phyloP scores from a whole-genome alignment of 2,797 vertebrate species.

The Hozukius guyotensis region DNA sequence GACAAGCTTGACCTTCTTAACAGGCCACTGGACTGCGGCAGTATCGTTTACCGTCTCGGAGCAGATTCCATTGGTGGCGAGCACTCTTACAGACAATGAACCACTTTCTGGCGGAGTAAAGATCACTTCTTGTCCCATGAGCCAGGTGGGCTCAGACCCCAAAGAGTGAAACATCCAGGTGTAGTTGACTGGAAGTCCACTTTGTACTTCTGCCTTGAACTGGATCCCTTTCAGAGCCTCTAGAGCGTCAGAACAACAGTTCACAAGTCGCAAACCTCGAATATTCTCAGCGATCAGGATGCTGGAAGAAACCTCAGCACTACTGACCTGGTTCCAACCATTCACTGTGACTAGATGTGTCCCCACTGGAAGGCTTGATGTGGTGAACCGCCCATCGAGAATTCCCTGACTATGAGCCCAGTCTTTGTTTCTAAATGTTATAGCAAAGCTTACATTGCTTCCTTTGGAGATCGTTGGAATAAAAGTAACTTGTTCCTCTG shows the following conservation, averaged over 20 bases:
- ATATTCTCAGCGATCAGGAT: conserved; percentile 75
- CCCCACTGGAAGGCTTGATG: conserved; percentile 70
- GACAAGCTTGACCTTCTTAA: conserved; percentile 61
- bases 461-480: conserved; percentile 72
- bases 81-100: conserved; percentile 71
- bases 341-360: conserved; percentile 65
- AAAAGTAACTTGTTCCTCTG: conserved; percentile 64
- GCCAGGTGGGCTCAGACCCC: conserved; percentile 32
- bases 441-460: conserved; percentile 72
- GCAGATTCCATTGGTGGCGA: conserved; percentile 76
- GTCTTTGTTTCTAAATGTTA: conserved; percentile 68
- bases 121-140: conserved; percentile 72
- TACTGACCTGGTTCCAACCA: conserved; percentile 81
- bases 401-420: conserved; percentile 37
- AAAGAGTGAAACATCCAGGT: conserved; percentile 80
- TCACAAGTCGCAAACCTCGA: conserved; percentile 70
- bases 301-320: conserved; percentile 35
- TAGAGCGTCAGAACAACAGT: conserved; percentile 67
- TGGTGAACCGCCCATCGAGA: conserved; percentile 39
- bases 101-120: conserved; percentile 74
- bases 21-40: conserved; percentile 71
- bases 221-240: conserved; percentile 65
- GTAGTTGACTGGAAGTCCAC: conserved; percentile 62
- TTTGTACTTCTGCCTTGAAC: conserved; percentile 69
- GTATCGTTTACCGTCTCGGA: conserved; percentile 61